Evolutionary conservation across 2,797 vertebrate genomes (phyloP), one percentile per base, ranked within the genome.

Genomic region (Dermochelys coriacea): DNA sequence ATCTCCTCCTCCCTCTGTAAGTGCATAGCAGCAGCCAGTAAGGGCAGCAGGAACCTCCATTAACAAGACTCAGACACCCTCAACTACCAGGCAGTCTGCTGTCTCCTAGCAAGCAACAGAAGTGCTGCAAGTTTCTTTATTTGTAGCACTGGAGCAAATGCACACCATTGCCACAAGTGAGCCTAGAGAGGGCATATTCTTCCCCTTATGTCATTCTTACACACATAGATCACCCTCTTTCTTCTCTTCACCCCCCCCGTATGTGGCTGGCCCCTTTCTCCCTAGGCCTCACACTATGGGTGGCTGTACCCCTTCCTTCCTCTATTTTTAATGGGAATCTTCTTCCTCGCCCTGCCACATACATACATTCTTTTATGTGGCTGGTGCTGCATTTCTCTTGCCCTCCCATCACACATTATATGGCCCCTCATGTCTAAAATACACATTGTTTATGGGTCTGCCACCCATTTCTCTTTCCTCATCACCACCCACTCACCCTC

Each of bases 21-120:
- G 87, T 94, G 86, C 91, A 14, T 80, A 92, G 90, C 59, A 87
- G 94, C 94, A 68, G 80, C 90, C 94, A 80, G 91, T 92, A 82
- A 89, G 93, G 96, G 95, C 96, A 94, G 93, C 94, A 45, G 59
- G 84, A 97, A 94, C 82, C 89, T 95, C 91, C 29, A 85, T 93
- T 90, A 95, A 96, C 88, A 78, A 85, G 82, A 80, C 88, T 81
- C 80, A 31, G 54, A 87, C 92, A 51, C 91, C 93, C 95, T 49
- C 81, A 91, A 89, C 91, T 88, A 77, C 88, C 82, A 85, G 45
- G 84, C 95, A 3, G 57, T 83, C 45, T 84, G 95, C 89, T n/a
- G 89, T 88, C 94, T 94, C 93, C 94, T 57, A 23, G 91, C 93
- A 79, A 95, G 93, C 88, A 1, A 77, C 74, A 10, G 51, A 31